Percentiles rank a stretch among this genome's conserved stretches.
These are phyloP conservation scores for Andrena bicolor DNA, from an alignment of 2,888 invertebrate genomes.

Conservation along the genomic window DNA sequence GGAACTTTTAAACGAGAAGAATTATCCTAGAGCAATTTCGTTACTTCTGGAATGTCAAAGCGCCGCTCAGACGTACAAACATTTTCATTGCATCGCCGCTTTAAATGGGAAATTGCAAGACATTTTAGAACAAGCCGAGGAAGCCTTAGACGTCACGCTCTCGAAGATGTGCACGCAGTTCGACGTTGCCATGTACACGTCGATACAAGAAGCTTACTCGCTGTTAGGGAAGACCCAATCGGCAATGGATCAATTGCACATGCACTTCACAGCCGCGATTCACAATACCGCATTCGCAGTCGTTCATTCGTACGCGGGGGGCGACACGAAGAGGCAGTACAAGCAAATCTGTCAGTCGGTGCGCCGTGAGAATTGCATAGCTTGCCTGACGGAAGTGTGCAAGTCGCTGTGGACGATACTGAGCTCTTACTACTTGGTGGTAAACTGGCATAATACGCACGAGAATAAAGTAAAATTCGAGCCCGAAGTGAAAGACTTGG, in stretches of 20 bases:
- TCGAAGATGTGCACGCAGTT: slow-evolving; percentile 88
- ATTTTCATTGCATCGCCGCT: slow-evolving; percentile 96
- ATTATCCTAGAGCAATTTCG: slow-evolving; percentile 96
- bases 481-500: slow-evolving; percentile 86
- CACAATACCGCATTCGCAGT: slow-evolving; percentile 91
- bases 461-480: slow-evolving; percentile 69
- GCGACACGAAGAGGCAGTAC: slow-evolving; percentile 90
- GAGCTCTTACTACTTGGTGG: slow-evolving; percentile 91
- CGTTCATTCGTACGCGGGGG: slow-evolving; percentile 86
- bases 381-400: slow-evolving; percentile 94
- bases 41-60: slow-evolving; percentile 94
- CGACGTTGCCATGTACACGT: slow-evolving; percentile 91
- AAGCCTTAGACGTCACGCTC: slow-evolving; percentile 94
- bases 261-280: slow-evolving; percentile 97
- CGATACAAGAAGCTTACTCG: slow-evolving; percentile 94
- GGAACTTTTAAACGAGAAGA: slow-evolving; percentile 92
- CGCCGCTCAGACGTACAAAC: slow-evolving; percentile 93
- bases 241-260: slow-evolving; percentile 97
- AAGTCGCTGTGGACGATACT: slow-evolving; percentile 94
- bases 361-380: slow-evolving; percentile 88
- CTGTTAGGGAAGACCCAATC: slow-evolving; percentile 96
- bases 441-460: slow-evolving; percentile 91
- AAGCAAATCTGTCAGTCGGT: slow-evolving; percentile 91
- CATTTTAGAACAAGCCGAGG: slow-evolving; percentile 95
- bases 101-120: slow-evolving; percentile 95